A percentile compares a stretch with the other conserved stretches of the same genome.
These are phyloP conservation scores for Bombylius discolor DNA, from an alignment of 2,888 invertebrate genomes.

Conservation along the genomic window DNA sequence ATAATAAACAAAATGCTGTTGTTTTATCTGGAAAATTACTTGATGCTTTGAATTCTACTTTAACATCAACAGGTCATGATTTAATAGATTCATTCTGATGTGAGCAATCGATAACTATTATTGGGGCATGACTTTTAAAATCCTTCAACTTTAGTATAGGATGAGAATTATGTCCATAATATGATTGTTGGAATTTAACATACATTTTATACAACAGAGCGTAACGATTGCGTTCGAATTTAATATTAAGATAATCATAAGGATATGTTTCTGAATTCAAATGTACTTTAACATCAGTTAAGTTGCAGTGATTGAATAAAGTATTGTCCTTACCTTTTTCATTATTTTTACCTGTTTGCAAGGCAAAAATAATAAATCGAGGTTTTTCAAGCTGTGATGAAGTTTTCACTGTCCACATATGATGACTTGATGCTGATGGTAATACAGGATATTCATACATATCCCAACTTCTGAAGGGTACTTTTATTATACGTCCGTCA, in stretches of 20 bases:
- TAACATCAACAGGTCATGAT: constrained; percentile 19
- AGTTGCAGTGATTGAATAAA: constrained; percentile 18
- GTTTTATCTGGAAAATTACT: constrained; percentile 17
- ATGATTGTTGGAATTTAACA: constrained; percentile 16
- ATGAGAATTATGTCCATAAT: constrained; percentile 13
- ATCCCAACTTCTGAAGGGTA: constrained; percentile 5
- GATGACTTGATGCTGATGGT: constrained; percentile 22
- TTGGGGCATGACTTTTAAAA: constrained; percentile 18
- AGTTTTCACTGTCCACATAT: constrained; percentile 26
- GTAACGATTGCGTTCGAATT: constrained; percentile 19
- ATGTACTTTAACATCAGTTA: constrained; percentile 26
- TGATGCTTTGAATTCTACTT: constrained; percentile 19
- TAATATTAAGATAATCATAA: constrained; percentile 25
- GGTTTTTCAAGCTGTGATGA: no score
- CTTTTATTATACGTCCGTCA: not conserved
- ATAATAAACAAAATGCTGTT: constrained; percentile 15
- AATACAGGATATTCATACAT: constrained; percentile 8
- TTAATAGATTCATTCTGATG: constrained; percentile 19
- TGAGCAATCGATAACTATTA: constrained; percentile 20
- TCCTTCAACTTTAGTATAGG: constrained; percentile 9
- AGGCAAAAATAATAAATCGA: no score
- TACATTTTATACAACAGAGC: constrained; percentile 20
- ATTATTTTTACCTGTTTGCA: no score
- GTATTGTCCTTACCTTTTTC: constrained; percentile 22
- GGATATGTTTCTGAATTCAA: constrained; percentile 27